Evolutionary conservation across 1,140 invertebrate species (phyloP).

Genomic region (Tetramorium parvispinum): DNA sequence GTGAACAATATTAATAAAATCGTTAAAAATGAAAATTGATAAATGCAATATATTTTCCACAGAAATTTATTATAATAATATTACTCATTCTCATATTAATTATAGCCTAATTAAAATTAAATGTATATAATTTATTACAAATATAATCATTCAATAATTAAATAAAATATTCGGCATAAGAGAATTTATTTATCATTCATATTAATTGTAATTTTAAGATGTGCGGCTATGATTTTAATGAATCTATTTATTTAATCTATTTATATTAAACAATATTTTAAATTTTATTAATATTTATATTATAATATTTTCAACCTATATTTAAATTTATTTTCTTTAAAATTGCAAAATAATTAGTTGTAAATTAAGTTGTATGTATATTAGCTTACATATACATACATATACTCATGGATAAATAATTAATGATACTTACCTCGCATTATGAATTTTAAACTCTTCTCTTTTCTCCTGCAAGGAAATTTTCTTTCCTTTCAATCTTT

Average conservation of each 20-base stretch:
- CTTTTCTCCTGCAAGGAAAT: too few relatives aligned
- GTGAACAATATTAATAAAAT: conserved; percentile 16
- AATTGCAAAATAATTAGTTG: not conserved
- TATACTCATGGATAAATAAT: not conserved
- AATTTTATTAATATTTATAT: not conserved
- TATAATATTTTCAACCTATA: not conserved
- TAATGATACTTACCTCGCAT: conserved; percentile 34
- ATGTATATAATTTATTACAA: conserved; percentile 1
- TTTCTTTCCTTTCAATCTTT: not conserved
- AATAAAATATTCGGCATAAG: not conserved
- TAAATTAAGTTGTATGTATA: not conserved
- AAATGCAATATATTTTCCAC: conserved; percentile 16
- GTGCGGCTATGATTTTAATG: not conserved
- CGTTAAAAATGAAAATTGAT: conserved; percentile 9
- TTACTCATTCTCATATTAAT: conserved; percentile 5
- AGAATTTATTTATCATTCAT: not conserved
- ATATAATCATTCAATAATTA: conserved; percentile 12
- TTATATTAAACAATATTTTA: not conserved
- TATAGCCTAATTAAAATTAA: conserved; percentile 31
- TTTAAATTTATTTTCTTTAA: not conserved
- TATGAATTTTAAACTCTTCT: too few relatives aligned
- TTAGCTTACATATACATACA: not conserved
- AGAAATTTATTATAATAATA: conserved; percentile 4
- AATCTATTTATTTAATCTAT: not conserved
- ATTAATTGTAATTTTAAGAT: conserved; percentile 10